phyloP scores from a whole-genome alignment of 1,140 invertebrate species.

The Agrilus planipennis region DNA sequence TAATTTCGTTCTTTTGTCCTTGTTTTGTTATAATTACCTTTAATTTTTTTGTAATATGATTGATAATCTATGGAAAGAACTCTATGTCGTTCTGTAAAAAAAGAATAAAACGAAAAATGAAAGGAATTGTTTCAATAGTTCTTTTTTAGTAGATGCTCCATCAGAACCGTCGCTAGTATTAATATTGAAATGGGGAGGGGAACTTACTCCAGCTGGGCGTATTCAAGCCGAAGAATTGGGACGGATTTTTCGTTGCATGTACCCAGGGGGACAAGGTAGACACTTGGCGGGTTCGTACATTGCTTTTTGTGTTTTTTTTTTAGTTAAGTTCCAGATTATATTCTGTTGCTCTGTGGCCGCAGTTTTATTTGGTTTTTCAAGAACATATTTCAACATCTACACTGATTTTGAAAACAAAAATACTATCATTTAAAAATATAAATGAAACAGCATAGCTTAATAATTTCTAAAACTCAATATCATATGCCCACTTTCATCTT shows the following conservation, averaged over 20 bases:
- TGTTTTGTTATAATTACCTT: slow-evolving; percentile 6
- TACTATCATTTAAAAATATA: no score
- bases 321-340: slow-evolving; percentile 3
- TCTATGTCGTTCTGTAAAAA: no score
- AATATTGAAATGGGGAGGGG: slow-evolving; percentile 99
- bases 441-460: no score
- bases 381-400: no score
- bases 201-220: slow-evolving; percentile 93
- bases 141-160: slow-evolving; percentile 51
- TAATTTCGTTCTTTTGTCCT: slow-evolving; percentile 5
- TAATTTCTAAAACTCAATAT: no score
- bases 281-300: slow-evolving; percentile 57
- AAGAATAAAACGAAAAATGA: neutral
- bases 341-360: no score
- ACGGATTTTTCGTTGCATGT: slow-evolving; percentile 97
- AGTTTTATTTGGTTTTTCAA: no score
- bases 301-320: slow-evolving; percentile 21
- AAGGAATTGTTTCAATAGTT: neutral
- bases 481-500: no score
- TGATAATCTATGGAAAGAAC: no score
- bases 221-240: slow-evolving; percentile 97
- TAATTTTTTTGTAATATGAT: no score
- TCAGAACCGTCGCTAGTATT: slow-evolving; percentile 84
- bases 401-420: no score
- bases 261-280: slow-evolving; percentile 81